phyloP scores from a whole-genome alignment of 2,113 vertebrate species.

The Lepus timidus region DNA sequence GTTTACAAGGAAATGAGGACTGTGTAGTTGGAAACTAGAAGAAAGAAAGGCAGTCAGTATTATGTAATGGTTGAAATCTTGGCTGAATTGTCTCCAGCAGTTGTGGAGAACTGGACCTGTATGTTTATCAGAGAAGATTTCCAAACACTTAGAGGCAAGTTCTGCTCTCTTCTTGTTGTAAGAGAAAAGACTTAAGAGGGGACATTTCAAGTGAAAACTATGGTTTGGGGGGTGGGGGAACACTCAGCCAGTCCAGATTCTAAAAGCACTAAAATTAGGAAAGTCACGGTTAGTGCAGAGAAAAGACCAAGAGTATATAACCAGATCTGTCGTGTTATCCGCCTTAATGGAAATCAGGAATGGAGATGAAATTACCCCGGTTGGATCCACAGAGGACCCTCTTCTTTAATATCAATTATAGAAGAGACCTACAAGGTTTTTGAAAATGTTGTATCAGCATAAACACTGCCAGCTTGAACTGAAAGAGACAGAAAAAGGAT shows the following conservation, averaged over 20 bases:
- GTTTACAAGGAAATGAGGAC: not conserved
- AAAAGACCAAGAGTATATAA: not conserved
- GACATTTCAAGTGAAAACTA: constrained; percentile 1
- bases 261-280: too few species aligned
- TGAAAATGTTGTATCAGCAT: not conserved
- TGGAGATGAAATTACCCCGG: not conserved
- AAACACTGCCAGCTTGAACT: not conserved
- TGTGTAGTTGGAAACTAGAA: not conserved
- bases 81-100: not conserved
- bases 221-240: not conserved
- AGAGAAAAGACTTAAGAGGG: not conserved
- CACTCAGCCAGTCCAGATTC: not conserved
- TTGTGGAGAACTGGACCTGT: not conserved
- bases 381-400: not conserved
- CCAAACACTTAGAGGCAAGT: not conserved
- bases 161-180: constrained; percentile 22
- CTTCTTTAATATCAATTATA: not conserved
- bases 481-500: not conserved
- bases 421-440: not conserved
- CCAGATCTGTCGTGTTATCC: not conserved
- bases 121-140: constrained; percentile 23
- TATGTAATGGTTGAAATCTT: not conserved
- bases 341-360: not conserved
- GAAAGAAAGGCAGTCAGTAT: not conserved
- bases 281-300: not conserved